Base-by-base conservation (phyloP, 2,113 vertebrate species). In the Lasiurus borealis region DNA sequence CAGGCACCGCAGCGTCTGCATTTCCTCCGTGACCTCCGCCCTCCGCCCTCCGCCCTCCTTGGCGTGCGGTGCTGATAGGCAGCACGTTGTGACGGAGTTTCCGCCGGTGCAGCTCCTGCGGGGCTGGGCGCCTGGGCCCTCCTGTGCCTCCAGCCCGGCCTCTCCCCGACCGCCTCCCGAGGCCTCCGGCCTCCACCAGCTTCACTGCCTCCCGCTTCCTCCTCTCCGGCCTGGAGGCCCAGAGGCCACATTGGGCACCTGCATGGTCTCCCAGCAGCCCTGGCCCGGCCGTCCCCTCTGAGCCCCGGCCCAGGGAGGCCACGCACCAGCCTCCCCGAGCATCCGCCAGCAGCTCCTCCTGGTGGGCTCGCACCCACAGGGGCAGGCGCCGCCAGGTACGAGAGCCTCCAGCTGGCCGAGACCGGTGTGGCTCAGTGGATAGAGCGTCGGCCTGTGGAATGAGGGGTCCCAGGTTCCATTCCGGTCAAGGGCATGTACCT, bases 1-100 rank as follows among this genome's bases (percentile, higher is more conserved):
- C 0, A 4, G 1, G 29, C 0, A 5, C 44, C 23, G 48, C 19
- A 23, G 10, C 1, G 12, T 16, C 8, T n/a, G 52, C 36, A 2
- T 5, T 23, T 40, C 29, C 21, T 19, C 46, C 16, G 2, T 3
- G 25, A 12, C 23, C 44, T 18, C 52, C 14, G 52, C 16, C 52
- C 52, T 54, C 4, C 40, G 62, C 31, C 57, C 40, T 36, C 31
- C 1, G 15, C 27, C 34, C 52, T 34, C 54, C 46, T 5, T 5
- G 29, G 66, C n/a, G 13, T 1, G 5, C 3, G 2, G 13, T 4
- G 15, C 0, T 15, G 46, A 59, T 19, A 6, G 40, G 40, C 13
- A 9, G 19, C 48, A 29, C 18, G 6, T 25, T 27, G 7, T 25
- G 7, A 23, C 0, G 0, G 48, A 34, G 36, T 52, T 59, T 19